Evolutionary conservation across 2,113 vertebrate genomes (phyloP), one percentile per base, ranked within the genome.

Genomic region (Colistium nudipinnis): DNA sequence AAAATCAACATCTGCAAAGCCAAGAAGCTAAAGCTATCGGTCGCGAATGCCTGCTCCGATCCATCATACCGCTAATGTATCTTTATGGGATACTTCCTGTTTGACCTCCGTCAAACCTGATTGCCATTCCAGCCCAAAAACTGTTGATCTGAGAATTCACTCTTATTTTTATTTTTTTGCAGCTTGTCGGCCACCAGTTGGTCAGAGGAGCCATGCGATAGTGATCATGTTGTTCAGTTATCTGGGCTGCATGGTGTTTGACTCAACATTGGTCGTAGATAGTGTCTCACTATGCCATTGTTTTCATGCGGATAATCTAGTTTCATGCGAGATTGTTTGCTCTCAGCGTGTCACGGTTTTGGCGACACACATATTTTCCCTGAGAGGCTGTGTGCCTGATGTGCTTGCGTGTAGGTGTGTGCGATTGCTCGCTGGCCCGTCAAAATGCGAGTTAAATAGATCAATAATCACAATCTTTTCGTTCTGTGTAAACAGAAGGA

Each of bases 261-360:
- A 76, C 59, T 57, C 65, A 47, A 51, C 14, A 3, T 24, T 49
- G 14, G 35, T 31, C 33, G 31, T 13, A 49, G 68, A 66, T 54
- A 41, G 31, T 3, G n/a, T 10, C 69, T 78, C 33, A 57, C 61
- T 54, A 43, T 56, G 25, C 48, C 31, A 35, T 61, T 72, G 67
- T 77, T 71, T 60, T 27, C 45, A 45, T 16, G 9, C 19, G 14
- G 30, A 16, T 52, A 59, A 70, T 64, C 45, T 43, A 38, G 70
- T 69, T 79, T 79, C 64, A 63, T 49, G 51, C 47, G 51, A 69
- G 59, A 35, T 1, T 22, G 49, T 62, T 47, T 30, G 12, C 62
- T 25, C 17, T 41, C 33, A 10, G 30, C 11, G 24, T 48, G 33
- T 4, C 17, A 33, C 16, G 30, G 30, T 47, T 54, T 60, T 39